Base-by-base conservation (phyloP, 2,797 vertebrate species). In the Pagetopsis macropterus region DNA sequence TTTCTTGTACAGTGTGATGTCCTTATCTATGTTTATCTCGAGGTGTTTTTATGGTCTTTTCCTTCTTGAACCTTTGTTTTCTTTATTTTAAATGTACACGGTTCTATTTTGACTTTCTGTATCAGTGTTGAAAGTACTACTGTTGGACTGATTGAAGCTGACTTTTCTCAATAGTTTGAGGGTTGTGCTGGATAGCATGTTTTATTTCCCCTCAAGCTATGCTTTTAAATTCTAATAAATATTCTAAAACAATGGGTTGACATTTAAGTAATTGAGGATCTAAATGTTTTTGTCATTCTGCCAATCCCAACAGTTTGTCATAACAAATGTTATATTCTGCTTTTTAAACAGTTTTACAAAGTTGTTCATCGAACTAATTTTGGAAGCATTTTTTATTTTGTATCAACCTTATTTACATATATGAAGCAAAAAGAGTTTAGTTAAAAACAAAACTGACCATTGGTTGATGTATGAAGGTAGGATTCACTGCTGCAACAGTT, bases 1-100 rank as follows among this genome's bases (percentile, higher is more conserved):
- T 52, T 63, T 84, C 65, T 72, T 89, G 85, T 88, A 88, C 79
- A 84, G 81, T 84, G 72, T 78, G 70, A 65, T 69, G 64, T 83
- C 60, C 49, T 76, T 79, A 75, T 87, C 19, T 76, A 31, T 85
- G 49, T 83, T 2, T 78, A 65, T 82, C 2, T 79, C 54, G 54
- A 50, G 9, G 27, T 76, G 10, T 57, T 82, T 82, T 84, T 75
- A 71, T 65, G 73, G 23, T 45, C 1, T 23, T 63, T 63, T 79
- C 31, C 79, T 82, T 49, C 69, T 43, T 62, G 21, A 64, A 60
- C 44, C 16, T 17, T 79, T 75, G 27, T 27, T 27, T 37, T 37
- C 33, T 37, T 37, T 37, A 9, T 80, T 73, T 51, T 17, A 60
- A 79, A 73, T 65, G 19, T 21, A 59, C 60, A 75, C 43, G 23